A percentile compares a stretch with the other conserved stretches of the same genome.
Evolutionary conservation across 2,888 invertebrate species (phyloP).

Genomic region (Ophonus ardosiacus): DNA sequence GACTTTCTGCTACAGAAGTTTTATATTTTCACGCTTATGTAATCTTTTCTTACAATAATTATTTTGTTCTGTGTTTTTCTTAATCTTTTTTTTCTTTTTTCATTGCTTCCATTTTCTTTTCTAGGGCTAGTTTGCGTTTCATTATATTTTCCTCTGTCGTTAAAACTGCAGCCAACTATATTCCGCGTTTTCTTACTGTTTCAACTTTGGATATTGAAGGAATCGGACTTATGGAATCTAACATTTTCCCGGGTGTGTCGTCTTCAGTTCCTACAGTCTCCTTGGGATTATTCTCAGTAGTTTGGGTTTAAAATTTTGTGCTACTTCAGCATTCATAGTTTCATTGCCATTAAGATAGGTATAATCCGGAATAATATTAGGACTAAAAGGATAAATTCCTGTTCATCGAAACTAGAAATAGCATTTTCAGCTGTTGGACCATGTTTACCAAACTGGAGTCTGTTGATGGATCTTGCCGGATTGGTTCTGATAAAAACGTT

Average conservation of each 20-base stretch:
- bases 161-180: not conserved
- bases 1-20: not conserved
- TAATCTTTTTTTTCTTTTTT: not conserved
- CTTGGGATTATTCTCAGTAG: not conserved
- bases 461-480: constrained; percentile 52
- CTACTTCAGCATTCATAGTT: not conserved
- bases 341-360: not conserved
- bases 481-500: not conserved
- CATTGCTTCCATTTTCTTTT: not conserved
- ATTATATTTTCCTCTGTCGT: no score
- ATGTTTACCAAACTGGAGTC: constrained; percentile 65
- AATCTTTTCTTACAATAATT: not conserved
- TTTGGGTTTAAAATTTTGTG: not conserved
- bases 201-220: not conserved
- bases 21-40: not conserved
- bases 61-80: not conserved
- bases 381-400: constrained; percentile 3
- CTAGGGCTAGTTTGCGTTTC: not conserved
- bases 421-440: constrained; percentile 19
- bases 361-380: constrained; percentile 2
- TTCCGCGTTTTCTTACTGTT: not conserved
- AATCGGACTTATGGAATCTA: not conserved
- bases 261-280: not conserved
- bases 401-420: not conserved
- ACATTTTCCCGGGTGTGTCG: not conserved